Evolutionary conservation across 1,140 invertebrate genomes (phyloP).

Genomic region (Penaeus chinensis): DNA sequence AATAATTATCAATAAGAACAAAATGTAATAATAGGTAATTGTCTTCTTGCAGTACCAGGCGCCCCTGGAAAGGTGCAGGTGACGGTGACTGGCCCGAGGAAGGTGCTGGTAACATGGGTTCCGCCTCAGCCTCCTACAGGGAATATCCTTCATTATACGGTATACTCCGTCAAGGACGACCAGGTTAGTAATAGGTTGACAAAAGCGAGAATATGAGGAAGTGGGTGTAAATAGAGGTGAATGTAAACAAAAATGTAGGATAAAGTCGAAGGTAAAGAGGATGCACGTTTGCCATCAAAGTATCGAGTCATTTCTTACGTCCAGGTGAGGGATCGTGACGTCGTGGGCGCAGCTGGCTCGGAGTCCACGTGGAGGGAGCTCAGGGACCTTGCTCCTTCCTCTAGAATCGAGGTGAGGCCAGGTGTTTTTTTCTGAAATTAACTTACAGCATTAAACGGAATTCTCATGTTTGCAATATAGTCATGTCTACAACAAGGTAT

Average conservation of each 20-base stretch:
- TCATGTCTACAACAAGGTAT: neutral
- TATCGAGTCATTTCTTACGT: neutral
- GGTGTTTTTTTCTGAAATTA: no score
- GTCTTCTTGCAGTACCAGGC: slow-evolving; percentile 38
- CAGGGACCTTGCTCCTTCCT: slow-evolving; percentile 43
- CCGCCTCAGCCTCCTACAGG: slow-evolving; percentile 42
- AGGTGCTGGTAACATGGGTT: slow-evolving; percentile 55
- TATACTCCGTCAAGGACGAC: slow-evolving; percentile 55
- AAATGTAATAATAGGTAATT: neutral
- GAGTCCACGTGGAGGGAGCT: slow-evolving; percentile 58
- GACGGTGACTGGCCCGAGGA: slow-evolving; percentile 52
- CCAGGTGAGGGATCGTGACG: slow-evolving; percentile 55
- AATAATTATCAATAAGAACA: no score
- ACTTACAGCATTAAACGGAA: neutral
- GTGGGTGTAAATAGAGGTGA: neutral
- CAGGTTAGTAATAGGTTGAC: slow-evolving; percentile 28
- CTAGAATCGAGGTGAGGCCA: slow-evolving; percentile 38
- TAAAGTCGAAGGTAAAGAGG: neutral
- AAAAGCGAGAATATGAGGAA: no score
- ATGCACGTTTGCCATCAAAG: no score
- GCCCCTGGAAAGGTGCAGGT: slow-evolving; percentile 40
- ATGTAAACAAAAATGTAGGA: neutral
- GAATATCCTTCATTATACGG: slow-evolving; percentile 57
- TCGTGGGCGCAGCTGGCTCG: slow-evolving; percentile 49
- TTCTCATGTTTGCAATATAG: neutral